Conservation (phyloP, 2,113 vertebrate genomes). For the Sylvia atricapilla region DNA sequence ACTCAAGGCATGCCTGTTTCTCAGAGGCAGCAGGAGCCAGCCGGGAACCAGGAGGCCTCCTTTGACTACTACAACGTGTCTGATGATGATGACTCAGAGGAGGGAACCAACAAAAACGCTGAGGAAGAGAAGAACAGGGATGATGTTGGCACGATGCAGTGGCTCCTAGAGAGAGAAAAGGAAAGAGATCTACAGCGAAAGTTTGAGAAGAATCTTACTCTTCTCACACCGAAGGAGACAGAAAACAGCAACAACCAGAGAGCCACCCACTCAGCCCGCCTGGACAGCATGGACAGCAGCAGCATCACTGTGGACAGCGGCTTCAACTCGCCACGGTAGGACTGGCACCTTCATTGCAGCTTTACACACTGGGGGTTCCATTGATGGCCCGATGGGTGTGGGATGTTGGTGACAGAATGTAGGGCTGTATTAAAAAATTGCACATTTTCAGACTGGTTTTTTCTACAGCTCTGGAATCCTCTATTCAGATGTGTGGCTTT, state of each 20-base stretch:
- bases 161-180: slow-evolving; percentile 93
- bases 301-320: slow-evolving; percentile 98
- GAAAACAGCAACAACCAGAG: slow-evolving; percentile 92
- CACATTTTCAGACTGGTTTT: slow-evolving; percentile 59
- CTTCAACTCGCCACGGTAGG: slow-evolving; percentile 99
- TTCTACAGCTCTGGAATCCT: slow-evolving; percentile 60
- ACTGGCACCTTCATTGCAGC: slow-evolving; percentile 50
- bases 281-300: slow-evolving; percentile 99
- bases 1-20: slow-evolving; percentile 77
- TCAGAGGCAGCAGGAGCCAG: slow-evolving; percentile 83
- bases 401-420: not conserved
- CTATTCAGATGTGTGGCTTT: slow-evolving; percentile 47
- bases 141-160: slow-evolving; percentile 93
- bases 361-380: not conserved
- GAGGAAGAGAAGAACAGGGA: slow-evolving; percentile 84
- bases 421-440: not conserved
- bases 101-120: slow-evolving; percentile 80
- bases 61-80: slow-evolving; percentile 98
- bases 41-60: slow-evolving; percentile 83
- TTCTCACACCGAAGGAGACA: slow-evolving; percentile 87
- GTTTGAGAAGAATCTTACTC: slow-evolving; percentile 96
- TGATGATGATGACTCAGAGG: slow-evolving; percentile 92
- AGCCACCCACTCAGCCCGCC: slow-evolving; percentile 91
- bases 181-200: slow-evolving; percentile 94
- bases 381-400: not conserved